Conservation (phyloP, 2,113 vertebrate genomes). For the Terrapene triunguis region DNA sequence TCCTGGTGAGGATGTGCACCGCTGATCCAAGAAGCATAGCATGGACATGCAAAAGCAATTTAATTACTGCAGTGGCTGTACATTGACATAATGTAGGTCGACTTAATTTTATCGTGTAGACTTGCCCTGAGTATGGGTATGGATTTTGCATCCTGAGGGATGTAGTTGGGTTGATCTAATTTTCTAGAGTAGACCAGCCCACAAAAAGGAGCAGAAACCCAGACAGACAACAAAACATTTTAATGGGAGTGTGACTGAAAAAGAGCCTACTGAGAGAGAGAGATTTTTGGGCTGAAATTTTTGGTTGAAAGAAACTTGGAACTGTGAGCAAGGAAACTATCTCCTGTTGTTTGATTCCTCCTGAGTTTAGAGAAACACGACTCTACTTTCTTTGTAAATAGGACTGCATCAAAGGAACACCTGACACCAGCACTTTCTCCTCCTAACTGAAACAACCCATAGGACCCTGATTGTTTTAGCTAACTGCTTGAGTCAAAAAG, state of each 20-base stretch:
- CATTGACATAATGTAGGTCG: too few species aligned
- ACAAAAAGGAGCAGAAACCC: not conserved
- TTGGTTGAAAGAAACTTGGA: not conserved
- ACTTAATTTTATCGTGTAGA: too few species aligned
- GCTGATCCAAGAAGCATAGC: too few species aligned
- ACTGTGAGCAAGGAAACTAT: not conserved
- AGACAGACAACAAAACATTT: not conserved
- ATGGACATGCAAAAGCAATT: too few species aligned
- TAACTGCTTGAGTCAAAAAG: not conserved
- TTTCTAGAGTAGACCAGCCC: too few species aligned
- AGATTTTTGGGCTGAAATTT: not conserved
- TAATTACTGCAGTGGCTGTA: too few species aligned
- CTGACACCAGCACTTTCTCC: not conserved
- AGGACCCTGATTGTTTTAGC: not conserved
- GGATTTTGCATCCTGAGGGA: too few species aligned
- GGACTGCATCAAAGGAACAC: not conserved
- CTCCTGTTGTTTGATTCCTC: not conserved
- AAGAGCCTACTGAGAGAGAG: not conserved
- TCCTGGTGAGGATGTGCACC: too few species aligned
- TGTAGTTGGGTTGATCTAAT: too few species aligned
- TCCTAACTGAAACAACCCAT: not conserved
- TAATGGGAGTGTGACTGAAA: not conserved
- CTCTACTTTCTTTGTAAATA: not conserved
- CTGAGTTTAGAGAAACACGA: not conserved
- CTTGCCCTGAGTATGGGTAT: too few species aligned